A percentile compares a stretch with the other conserved stretches of the same genome.
phyloP scores from a whole-genome alignment of 2,113 vertebrate genomes.

The Callopanchax toddi region DNA sequence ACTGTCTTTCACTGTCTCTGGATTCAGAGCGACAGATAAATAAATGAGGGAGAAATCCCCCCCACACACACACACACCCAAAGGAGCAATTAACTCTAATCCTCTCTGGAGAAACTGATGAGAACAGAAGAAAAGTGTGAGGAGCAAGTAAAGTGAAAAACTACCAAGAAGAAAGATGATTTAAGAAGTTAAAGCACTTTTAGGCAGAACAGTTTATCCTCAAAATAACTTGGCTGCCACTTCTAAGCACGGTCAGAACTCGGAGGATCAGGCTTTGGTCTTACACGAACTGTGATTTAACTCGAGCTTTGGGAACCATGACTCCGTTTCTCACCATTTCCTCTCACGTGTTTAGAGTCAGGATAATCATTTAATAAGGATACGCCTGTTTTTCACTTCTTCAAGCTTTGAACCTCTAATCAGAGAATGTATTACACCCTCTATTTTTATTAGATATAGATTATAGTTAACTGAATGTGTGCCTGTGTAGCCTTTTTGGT shows the following conservation, averaged over 20 bases:
- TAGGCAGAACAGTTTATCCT: conserved; percentile 55
- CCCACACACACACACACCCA: background rate
- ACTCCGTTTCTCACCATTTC: conserved; percentile 36
- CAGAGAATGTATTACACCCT: conserved; percentile 30
- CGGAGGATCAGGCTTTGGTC: conserved; percentile 34
- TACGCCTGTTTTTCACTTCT: conserved; percentile 57
- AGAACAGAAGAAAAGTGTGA: conserved; percentile 29
- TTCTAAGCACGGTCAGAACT: conserved; percentile 26
- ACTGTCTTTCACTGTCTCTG: conserved; percentile 18
- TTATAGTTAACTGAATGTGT: too few relatives aligned
- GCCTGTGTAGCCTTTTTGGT: too few relatives aligned
- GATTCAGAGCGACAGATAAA: conserved; percentile 38
- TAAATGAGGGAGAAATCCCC: conserved; percentile 32
- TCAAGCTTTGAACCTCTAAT: conserved; percentile 50
- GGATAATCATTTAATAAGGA: conserved; percentile 66
- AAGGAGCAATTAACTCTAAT: conserved; percentile 43
- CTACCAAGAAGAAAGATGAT: conserved; percentile 30
- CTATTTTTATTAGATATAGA: too few relatives aligned
- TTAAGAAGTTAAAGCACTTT: conserved; percentile 27
- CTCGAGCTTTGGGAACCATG: conserved; percentile 64
- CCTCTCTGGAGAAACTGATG: conserved; percentile 27
- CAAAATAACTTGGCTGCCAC: conserved; percentile 45
- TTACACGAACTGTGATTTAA: conserved; percentile 46
- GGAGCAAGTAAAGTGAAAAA: conserved; percentile 20
- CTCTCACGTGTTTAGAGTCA: conserved; percentile 48